Evolutionary conservation across 2,888 invertebrate genomes (phyloP), one percentile per base, ranked within the genome.

Genomic region (Suillia variegata): DNA sequence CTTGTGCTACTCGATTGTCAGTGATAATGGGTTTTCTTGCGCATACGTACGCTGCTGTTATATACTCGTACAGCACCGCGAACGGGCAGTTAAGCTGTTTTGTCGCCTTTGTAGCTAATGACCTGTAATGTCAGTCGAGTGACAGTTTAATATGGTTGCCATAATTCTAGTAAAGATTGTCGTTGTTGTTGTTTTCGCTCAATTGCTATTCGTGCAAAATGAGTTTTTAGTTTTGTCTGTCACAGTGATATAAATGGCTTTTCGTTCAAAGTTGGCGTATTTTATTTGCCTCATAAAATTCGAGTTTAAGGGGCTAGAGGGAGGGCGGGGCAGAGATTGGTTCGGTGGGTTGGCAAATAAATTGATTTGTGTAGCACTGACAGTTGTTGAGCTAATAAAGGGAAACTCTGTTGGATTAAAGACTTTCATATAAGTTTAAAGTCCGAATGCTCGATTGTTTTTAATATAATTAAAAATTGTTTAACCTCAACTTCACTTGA

Each of bases 51-150:
- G 24, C 12, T n/a, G n/a, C n/a, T n/a, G n/a, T n/a, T n/a, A n/a
- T n/a, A n/a, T n/a, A n/a, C n/a, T n/a, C n/a, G n/a, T n/a, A n/a
- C n/a, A n/a, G n/a, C n/a, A n/a, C 2, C 22, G 26, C 24, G 26
- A 10, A 13, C 4, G 50, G 2, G 8, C 8, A 22, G 10, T 6
- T 20, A 10, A 20, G n/a, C n/a, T n/a, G n/a, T 8, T 12, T 31
- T 17, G 13, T 33, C 12, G 15, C 17, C 13, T 10, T 8, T 31
- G 31, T 38, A 38, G 53, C 53, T 53, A 53, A 53, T 53, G 53
- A 53, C 53, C 53, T 53, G 53, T 38, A 53, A 53, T 53, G 53
- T 53, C 53, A 53, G n/a, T n/a, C n/a, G 38, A 38, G 38, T 38
- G 53, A 38, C 53, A 53, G 38, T 53, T 38, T 53, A 33, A 34